Evolutionary conservation across 2,113 vertebrate species (phyloP).

Genomic region (Anoplopoma fimbria): DNA sequence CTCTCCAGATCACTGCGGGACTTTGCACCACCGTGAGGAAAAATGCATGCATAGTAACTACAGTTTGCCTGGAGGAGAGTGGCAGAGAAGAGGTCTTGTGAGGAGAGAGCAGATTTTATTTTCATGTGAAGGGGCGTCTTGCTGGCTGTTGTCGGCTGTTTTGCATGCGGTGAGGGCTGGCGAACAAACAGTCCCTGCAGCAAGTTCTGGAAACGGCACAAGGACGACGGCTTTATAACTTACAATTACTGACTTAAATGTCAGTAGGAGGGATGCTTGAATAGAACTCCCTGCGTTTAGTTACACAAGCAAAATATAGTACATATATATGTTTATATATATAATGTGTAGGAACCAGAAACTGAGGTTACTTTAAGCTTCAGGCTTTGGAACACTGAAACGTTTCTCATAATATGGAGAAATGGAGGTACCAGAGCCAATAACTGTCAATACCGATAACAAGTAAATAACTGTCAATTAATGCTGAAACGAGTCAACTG

Average conservation of each 20-base stretch:
- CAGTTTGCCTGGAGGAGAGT: neutral
- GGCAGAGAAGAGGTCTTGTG: constrained; percentile 19
- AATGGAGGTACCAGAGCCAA: too few species aligned
- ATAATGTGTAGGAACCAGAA: neutral
- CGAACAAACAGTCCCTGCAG: constrained; percentile 33
- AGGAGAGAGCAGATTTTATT: constrained; percentile 6
- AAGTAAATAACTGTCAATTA: neutral
- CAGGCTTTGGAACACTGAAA: neutral
- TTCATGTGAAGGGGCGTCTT: constrained; percentile 15
- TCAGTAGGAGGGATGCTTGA: constrained; percentile 43
- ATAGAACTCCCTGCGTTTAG: neutral
- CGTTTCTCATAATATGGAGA: neutral
- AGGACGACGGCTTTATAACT: constrained; percentile 50
- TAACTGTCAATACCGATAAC: too few species aligned
- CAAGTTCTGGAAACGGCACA: constrained; percentile 47
- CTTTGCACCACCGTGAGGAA: neutral
- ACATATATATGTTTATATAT: neutral
- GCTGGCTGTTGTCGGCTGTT: constrained; percentile 47
- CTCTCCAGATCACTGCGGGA: neutral
- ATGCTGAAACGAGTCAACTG: neutral
- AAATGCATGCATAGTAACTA: neutral
- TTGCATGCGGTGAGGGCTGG: constrained; percentile 57
- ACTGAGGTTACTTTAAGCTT: neutral
- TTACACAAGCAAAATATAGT: neutral
- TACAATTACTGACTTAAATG: constrained; percentile 61